phyloP scores from a whole-genome alignment of 2,888 invertebrate species.

The Tiphia femorata region DNA sequence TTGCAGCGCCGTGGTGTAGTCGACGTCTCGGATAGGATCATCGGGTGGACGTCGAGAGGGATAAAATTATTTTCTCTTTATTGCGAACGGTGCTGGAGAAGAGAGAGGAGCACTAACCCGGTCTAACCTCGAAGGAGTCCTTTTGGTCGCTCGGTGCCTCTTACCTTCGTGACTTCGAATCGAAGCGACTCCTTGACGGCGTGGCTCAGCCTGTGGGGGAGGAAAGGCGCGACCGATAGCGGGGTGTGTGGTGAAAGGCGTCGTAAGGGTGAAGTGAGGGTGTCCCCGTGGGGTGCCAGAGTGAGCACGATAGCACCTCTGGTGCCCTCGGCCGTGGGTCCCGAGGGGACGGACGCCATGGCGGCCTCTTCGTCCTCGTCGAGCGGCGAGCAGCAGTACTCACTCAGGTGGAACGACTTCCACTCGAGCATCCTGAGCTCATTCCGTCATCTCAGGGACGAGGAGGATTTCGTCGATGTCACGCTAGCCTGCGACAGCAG shows the following conservation, averaged over 20 bases:
- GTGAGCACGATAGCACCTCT: constrained; percentile 68
- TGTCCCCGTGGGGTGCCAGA: constrained; percentile 43
- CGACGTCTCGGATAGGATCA: no score
- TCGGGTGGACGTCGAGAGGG: no score
- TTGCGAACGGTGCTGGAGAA: no score
- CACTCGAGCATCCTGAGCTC: constrained; percentile 91
- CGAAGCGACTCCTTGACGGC: no score
- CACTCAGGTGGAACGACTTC: constrained; percentile 95
- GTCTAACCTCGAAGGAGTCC: no score
- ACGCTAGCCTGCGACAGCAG: constrained; percentile 92
- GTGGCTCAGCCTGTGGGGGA: neutral
- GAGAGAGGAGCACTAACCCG: no score
- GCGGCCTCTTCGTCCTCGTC: constrained; percentile 68
- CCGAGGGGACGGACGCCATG: constrained; percentile 68
- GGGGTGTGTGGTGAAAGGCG: constrained; percentile 31
- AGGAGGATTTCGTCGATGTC: constrained; percentile 94
- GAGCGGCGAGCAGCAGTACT: constrained; percentile 85
- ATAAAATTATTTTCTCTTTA: no score
- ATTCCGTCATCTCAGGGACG: constrained; percentile 88
- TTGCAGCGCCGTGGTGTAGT: no score
- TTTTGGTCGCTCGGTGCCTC: no score
- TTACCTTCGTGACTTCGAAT: neutral
- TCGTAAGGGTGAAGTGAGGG: constrained; percentile 52
- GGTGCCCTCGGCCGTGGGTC: constrained; percentile 70
- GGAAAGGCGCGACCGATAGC: constrained; percentile 6